Conservation (phyloP, 2,113 vertebrate species). For the Bombycilla garrulus region DNA sequence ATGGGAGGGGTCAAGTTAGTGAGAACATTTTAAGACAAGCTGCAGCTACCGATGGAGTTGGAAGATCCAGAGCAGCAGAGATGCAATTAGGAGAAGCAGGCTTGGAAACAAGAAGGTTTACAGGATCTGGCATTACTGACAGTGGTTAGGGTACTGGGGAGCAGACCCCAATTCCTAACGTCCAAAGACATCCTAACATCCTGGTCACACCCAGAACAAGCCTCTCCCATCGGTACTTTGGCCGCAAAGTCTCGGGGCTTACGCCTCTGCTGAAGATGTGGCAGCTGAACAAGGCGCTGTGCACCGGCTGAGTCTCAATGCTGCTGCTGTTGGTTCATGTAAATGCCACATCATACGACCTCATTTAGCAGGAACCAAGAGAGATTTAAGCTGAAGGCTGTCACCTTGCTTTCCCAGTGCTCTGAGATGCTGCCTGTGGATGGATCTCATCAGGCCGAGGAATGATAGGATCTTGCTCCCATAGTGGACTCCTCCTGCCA, state of each 20-base stretch:
- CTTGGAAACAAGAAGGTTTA: not conserved
- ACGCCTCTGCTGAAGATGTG: not conserved
- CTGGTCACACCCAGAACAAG: not conserved
- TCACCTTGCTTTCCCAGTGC: not conserved
- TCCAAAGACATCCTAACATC: not conserved
- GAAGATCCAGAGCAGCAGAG: not conserved
- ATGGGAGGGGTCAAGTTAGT: not conserved
- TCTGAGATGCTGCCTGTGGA: not conserved
- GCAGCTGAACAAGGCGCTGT: not conserved
- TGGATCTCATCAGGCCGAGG: not conserved
- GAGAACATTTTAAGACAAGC: not conserved
- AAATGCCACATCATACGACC: not conserved
- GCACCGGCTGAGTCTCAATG: not conserved
- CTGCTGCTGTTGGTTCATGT: not conserved
- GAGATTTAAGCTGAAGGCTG: not conserved
- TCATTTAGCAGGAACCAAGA: not conserved
- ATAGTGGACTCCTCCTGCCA: not conserved
- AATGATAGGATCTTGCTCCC: rapidly evolving
- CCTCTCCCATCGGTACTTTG: not conserved
- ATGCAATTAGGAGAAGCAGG: not conserved
- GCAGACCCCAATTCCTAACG: not conserved
- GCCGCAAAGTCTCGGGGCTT: not conserved
- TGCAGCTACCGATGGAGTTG: not conserved
- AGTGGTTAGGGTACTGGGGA: not conserved
- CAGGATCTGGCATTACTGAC: not conserved